Evolutionary conservation across 1,140 invertebrate genomes (phyloP), one percentile per base, ranked within the genome.

Genomic region (Araneus ventricosus): DNA sequence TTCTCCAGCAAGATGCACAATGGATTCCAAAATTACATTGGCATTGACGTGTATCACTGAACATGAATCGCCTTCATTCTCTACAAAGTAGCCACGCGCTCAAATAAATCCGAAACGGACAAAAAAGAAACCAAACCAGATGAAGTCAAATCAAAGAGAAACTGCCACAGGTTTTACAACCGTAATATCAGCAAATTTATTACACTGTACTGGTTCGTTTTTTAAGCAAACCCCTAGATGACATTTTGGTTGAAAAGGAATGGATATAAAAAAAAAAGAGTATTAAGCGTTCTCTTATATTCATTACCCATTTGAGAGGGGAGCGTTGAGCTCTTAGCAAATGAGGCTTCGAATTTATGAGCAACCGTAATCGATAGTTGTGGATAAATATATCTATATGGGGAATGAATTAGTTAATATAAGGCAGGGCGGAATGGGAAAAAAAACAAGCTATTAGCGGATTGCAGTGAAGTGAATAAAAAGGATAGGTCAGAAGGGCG

Each of bases 341-440:
- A 75, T 34, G 70, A 75, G 34, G 17, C 4, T 34, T 75, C 34
- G 70, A 34, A 75, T 75, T 75, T 75, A 75, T 75, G 70, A 75
- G 70, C 70, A 10, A 37, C 27, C 34, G 34, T 82, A 82, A 82
- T 82, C 80, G 80, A 82, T 82, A 52, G 80, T 4, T 52, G 20
- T 4, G 70, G 30, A 75, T 75, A 41, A 52, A 52, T 41, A 61
- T 86, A 86, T 34, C 57, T 61, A 39, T 45, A 57, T 45, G 10
- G 84, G 52, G 84, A 86, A 82, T 82, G 80, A 86, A 86, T 86
- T 86, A 86, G 84, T 86, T 86, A 86, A 86, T 86, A 86, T 34
- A 34, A 30, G 30, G 57, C 7, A 39, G 30, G 37, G 3, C 0
- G n/a, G 22, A 63, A n/a, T n/a, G 24, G 41, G 6, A 1, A n/a